Base-by-base conservation (phyloP, 2,888 invertebrate species). In the Cheilosia variabilis region DNA sequence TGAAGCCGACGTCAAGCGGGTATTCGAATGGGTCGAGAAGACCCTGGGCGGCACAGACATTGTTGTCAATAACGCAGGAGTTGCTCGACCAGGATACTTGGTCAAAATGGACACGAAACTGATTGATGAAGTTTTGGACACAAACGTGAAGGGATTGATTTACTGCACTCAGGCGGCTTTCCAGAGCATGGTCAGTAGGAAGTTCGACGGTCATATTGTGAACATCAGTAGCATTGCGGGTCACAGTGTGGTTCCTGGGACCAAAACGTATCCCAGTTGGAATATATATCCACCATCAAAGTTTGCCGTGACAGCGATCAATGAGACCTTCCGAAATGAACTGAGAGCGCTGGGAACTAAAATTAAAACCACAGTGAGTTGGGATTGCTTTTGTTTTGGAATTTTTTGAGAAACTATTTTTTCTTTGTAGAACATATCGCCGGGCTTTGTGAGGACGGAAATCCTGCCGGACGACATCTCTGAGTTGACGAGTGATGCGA, bases 61-160 rank as follows among this genome's bases (percentile, higher is more conserved):
- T 2, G 91, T 94, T 52, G 89, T 94, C 4, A 94, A 94, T 88
- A 94, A 93, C 88, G 94, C 94, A 2, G 94, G 93, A 2, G 87
- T 93, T 4, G 43, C 62, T 24, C 57, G 68, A 13, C 22, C 17
- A 6, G 86, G 87, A 7, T 52, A 65, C 50, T 24, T 88, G 47
- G 24, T 77, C 1, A 41, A 72, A 7, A 73, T 72, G 66, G 58
- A 82, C 17, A 73, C 65, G 15, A 58, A 43, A 6, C 58, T 62
- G 10, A 73, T 88, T 6, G 69, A 80, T 13, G 84, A 90, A 10
- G 88, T 91, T 0, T 88, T 93, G 1, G 91, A 93, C 82, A 90
- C 91, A 17, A 93, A 93, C 88, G 65, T 92, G 1, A 91, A 89
- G 53, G 93, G 91, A 0, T 79, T 91, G 9, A 88, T 93, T 0